Evolutionary conservation across 2,797 vertebrate genomes (phyloP), one percentile per base, ranked within the genome.

Genomic region (Otus scops): DNA sequence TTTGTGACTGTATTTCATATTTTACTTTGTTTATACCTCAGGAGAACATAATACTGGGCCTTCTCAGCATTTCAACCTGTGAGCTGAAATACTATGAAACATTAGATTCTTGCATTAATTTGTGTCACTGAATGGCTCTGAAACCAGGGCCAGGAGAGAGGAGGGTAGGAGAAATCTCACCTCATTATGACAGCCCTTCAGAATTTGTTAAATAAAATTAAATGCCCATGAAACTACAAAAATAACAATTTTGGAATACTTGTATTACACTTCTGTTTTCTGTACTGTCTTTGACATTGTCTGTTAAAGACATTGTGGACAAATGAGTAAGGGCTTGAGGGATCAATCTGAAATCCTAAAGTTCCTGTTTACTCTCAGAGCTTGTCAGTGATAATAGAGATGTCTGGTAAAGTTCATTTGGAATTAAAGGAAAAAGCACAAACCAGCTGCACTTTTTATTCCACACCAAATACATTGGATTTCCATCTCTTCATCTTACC

Each of bases 131-230:
- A 91, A 70, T 47, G 53, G 24, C 67, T 91, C 85, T 80, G 56
- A 95, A 95, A 34, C 74, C 71, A 96, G 78, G 68, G 59, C 56
- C 53, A 32, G 75, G 43, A 85, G 39, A 87, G 39, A 67, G 43
- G 24, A 65, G 32, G 27, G 30, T 53, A 88, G 65, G 63, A 92
- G 48, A 92, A 88, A 88, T 83, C 43, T 68, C 85, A 59, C 74
- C 56, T 94, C 61, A 34, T 88, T 95, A 90, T 95, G 84, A 96
- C 90, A 96, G 80, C 60, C 60, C 39, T 93, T 94, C 77, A 70
- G 60, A 57, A 89, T 79, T 74, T 28, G 69, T 93, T 95, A 85
- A 79, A 36, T 60, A 56, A 91, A 80, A 89, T 2, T 15, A 79
- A 95, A 83, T 83, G 78, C 48, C 30, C 1, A 0, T 76, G 59